phyloP scores from a whole-genome alignment of 2,113 vertebrate species.

The Alexandromys fortis region DNA sequence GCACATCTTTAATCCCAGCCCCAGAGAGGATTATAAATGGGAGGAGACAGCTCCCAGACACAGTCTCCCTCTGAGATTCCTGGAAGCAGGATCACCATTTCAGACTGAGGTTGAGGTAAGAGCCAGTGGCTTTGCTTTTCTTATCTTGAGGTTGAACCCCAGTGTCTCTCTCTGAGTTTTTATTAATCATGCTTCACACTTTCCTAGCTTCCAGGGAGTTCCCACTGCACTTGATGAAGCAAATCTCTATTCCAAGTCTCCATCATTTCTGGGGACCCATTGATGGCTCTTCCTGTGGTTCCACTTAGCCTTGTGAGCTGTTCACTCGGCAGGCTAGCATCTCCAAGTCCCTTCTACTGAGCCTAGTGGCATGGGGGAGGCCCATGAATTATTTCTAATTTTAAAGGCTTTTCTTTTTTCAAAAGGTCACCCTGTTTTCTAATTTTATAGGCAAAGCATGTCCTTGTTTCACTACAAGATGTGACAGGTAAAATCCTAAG shows the following conservation, averaged over 20 bases:
- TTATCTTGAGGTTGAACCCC: no score
- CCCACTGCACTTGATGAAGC: background rate
- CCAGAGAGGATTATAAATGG: no score
- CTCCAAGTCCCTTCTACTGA: background rate
- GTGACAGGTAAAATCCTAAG: background rate
- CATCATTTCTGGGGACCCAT: background rate
- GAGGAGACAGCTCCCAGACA: no score
- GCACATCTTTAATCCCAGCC: no score
- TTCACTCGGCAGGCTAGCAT: background rate
- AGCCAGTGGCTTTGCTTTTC: no score
- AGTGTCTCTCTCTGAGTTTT: no score
- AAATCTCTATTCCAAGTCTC: background rate
- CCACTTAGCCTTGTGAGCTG: background rate
- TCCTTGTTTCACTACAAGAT: background rate
- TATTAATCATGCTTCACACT: background rate
- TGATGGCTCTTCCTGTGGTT: background rate
- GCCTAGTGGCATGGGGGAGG: background rate
- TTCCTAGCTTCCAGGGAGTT: background rate
- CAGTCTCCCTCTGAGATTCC: no score
- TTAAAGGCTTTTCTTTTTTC: background rate
- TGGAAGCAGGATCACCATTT: no score
- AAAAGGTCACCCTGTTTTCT: slow-evolving; percentile 48
- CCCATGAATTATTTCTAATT: slow-evolving; percentile 57
- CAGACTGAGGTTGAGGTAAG: no score
- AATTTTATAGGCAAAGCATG: background rate